Conservation (phyloP, 2,113 vertebrate species). For the Myotis lucifugus region DNA sequence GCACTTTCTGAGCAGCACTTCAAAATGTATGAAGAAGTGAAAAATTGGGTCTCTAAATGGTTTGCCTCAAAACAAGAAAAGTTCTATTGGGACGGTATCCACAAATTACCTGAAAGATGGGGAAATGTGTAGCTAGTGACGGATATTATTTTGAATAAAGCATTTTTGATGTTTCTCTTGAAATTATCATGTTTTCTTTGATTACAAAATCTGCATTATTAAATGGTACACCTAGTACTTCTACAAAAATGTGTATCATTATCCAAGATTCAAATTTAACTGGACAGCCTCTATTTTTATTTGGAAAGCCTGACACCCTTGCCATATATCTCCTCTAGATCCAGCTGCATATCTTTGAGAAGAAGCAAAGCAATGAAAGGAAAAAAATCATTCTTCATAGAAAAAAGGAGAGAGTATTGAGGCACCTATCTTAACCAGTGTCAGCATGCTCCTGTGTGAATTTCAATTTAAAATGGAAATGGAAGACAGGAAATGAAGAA, state of each 20-base stretch:
- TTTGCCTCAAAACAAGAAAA: too few relatives aligned
- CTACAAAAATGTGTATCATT: not conserved
- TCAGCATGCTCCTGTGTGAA: not conserved
- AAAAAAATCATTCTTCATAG: not conserved
- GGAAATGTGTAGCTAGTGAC: too few relatives aligned
- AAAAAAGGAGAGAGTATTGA: not conserved
- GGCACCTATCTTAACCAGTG: not conserved
- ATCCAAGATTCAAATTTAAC: conserved; percentile 29
- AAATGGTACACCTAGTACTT: not conserved
- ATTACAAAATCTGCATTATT: too few relatives aligned
- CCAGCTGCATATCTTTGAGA: not conserved
- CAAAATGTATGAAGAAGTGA: too few relatives aligned
- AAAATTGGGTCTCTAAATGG: too few relatives aligned
- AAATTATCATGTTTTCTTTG: too few relatives aligned
- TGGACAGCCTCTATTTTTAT: not conserved
- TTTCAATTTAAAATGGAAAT: not conserved
- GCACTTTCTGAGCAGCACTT: too few relatives aligned
- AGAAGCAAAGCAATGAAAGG: not conserved
- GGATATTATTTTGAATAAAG: too few relatives aligned
- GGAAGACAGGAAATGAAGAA: not conserved
- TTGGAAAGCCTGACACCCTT: not conserved
- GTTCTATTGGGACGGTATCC: too few relatives aligned
- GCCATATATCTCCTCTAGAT: not conserved
- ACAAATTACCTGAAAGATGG: too few relatives aligned
- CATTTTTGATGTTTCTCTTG: too few relatives aligned